Evolutionary conservation across 2,888 invertebrate genomes (phyloP).

Genomic region (Dasypolia templi): DNA sequence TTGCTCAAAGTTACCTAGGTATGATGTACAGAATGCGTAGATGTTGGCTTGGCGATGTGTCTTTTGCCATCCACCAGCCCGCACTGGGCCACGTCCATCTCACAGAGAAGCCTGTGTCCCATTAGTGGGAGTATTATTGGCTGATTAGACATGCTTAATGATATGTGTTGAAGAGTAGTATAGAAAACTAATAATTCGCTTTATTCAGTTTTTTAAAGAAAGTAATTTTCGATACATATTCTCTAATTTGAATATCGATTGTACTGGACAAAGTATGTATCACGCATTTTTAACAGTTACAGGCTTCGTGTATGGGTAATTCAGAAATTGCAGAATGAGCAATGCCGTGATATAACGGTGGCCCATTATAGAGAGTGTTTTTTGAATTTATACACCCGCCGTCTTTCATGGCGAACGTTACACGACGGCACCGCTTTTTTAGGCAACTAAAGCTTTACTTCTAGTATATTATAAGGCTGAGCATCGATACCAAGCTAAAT

Average conservation of each 20-base stretch:
- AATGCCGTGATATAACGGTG: not conserved
- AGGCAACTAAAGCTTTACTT: not conserved
- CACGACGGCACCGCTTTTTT: not conserved
- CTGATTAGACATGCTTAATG: not conserved
- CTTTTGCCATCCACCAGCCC: not conserved
- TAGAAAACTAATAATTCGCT: not conserved
- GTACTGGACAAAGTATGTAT: not conserved
- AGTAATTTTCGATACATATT: not conserved
- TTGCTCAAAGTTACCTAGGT: not conserved
- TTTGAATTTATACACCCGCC: not conserved
- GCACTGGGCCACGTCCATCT: not conserved
- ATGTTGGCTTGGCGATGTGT: not conserved
- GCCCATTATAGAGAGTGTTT: not conserved
- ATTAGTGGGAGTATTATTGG: not conserved
- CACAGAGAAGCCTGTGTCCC: not conserved
- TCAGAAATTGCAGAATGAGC: not conserved
- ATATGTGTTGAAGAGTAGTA: not conserved
- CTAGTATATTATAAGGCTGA: not conserved
- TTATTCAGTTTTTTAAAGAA: not conserved
- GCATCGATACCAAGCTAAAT: not conserved
- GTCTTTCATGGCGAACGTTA: not conserved
- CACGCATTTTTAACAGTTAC: too few species aligned
- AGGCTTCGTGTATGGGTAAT: not conserved
- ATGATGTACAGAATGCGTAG: not conserved
- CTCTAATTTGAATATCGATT: not conserved